These are phyloP conservation scores for Trigoniulus corallinus DNA, from an alignment of 1,140 invertebrate species.

Conservation along the genomic window DNA sequence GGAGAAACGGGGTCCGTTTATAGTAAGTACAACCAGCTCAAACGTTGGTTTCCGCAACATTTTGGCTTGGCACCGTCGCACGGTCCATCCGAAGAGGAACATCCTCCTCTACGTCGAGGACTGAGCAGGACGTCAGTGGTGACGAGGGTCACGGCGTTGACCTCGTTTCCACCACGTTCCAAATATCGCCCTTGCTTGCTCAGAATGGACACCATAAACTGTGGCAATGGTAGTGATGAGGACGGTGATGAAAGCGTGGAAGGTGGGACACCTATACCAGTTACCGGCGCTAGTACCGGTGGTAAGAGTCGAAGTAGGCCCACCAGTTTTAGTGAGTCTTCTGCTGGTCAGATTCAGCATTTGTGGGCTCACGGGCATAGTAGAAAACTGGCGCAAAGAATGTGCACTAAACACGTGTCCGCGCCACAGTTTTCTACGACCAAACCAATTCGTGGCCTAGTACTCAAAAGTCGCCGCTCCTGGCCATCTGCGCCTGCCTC, in stretches of 20 bases:
- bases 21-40: neutral
- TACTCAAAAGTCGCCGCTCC: slow-evolving; percentile 18
- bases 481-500: slow-evolving; percentile 20
- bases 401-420: slow-evolving; percentile 18
- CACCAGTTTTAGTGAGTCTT: neutral
- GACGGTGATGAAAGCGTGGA: neutral
- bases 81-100: no score
- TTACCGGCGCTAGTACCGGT: neutral
- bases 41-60: neutral
- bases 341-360: slow-evolving; percentile 9
- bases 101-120: neutral
- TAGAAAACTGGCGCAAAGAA: slow-evolving; percentile 10
- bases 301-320: neutral
- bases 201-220: no score
- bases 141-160: neutral
- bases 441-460: slow-evolving; percentile 13
- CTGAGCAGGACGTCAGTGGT: neutral
- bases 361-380: slow-evolving; percentile 16
- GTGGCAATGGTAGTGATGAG: neutral
- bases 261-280: neutral
- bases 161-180: no score
- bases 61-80: neutral
- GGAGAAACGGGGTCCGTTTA: neutral
- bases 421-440: slow-evolving; percentile 16
- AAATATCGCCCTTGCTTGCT: no score